A percentile compares a stretch with the other conserved stretches of the same genome.
Evolutionary conservation across 2,797 vertebrate species (phyloP).

Genomic region (Decapterus maruadsi): DNA sequence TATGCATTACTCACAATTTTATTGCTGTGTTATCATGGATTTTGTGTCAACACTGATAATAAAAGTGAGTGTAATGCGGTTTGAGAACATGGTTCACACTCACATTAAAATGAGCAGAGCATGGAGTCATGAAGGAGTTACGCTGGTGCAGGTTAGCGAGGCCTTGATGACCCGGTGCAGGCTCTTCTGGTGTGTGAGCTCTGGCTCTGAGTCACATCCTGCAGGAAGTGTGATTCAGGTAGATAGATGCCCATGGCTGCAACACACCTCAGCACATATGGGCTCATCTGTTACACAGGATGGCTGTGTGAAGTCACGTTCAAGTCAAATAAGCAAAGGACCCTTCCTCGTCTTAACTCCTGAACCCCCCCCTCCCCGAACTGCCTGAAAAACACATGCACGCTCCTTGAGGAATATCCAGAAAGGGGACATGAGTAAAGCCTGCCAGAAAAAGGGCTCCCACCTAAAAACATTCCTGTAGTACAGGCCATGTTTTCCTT

Average conservation of each 20-base stretch:
- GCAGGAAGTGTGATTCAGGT: constrained; percentile 64
- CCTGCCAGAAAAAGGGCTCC: constrained; percentile 83
- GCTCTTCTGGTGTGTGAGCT: constrained; percentile 20
- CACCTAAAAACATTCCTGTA: constrained; percentile 83
- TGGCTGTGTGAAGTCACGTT: constrained; percentile 83
- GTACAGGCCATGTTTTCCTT: constrained; percentile 89
- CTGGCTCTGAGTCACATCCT: constrained; percentile 47
- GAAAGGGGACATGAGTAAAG: constrained; percentile 71
- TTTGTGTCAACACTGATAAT: neutral
- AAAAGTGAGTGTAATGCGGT: neutral
- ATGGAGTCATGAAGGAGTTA: neutral
- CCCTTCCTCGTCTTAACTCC: constrained; percentile 30
- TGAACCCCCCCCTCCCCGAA: constrained; percentile 39
- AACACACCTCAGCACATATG: constrained; percentile 82
- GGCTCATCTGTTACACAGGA: constrained; percentile 73
- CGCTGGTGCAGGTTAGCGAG: constrained; percentile 17
- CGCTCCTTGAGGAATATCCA: constrained; percentile 82
- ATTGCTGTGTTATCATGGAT: neutral
- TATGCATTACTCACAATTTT: neutral
- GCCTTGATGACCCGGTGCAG: constrained; percentile 17
- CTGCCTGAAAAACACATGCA: constrained; percentile 32
- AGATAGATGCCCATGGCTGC: constrained; percentile 66
- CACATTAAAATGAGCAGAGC: neutral
- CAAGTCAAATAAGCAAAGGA: constrained; percentile 89
- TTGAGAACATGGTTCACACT: neutral